Conservation (phyloP, 1,140 invertebrate species). For the Psix sp. region DNA sequence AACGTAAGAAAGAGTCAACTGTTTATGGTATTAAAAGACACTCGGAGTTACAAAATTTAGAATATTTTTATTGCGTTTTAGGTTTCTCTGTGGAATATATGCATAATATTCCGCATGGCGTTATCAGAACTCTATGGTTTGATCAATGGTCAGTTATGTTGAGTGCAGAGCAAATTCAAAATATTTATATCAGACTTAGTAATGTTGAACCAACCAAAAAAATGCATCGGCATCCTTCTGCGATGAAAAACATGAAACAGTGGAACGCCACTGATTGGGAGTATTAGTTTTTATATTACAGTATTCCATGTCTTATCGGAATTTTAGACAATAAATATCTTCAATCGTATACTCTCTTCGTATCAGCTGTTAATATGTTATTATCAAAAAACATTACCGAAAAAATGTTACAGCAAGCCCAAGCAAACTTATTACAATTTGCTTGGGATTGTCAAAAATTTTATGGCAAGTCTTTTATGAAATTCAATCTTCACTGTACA, state of each 20-base stretch:
- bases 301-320: slow-evolving; percentile 1
- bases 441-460: slow-evolving; percentile 10
- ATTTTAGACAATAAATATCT: slow-evolving; percentile 7
- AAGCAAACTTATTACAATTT: slow-evolving; percentile 24
- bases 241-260: background rate
- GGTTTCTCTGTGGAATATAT: slow-evolving; percentile 53
- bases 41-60: slow-evolving; percentile 12
- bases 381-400: background rate
- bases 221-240: slow-evolving; percentile 8
- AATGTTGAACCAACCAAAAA: slow-evolving; percentile 8
- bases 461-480: slow-evolving; percentile 16
- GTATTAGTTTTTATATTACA: slow-evolving; percentile 23
- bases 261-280: slow-evolving; percentile 36
- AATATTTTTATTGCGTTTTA: slow-evolving; percentile 46
- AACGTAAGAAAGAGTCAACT: background rate
- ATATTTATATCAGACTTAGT: background rate
- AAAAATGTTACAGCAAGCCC: slow-evolving; percentile 3
- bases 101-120: slow-evolving; percentile 43
- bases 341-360: slow-evolving; percentile 9
- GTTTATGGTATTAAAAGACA: slow-evolving; percentile 44
- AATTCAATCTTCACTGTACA: slow-evolving; percentile 21
- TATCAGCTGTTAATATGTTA: slow-evolving; percentile 5
- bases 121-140: slow-evolving; percentile 32
- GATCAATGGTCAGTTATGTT: background rate
- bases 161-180: background rate